These are phyloP conservation scores for Pyrocephalus nanus DNA, from an alignment of 2,797 vertebrate genomes.

Conservation along the genomic window DNA sequence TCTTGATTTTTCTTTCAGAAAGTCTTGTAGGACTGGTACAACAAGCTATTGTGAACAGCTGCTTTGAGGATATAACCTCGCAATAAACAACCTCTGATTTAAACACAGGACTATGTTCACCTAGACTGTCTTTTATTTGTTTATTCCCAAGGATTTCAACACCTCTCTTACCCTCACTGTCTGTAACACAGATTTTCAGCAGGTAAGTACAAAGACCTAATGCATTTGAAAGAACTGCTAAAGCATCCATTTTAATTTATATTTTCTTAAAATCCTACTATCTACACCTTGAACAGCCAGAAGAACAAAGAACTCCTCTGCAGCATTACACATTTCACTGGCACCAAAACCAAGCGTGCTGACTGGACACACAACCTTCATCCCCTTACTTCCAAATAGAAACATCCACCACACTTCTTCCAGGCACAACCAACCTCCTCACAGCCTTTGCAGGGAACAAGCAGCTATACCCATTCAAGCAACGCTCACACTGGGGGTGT, in stretches of 20 bases:
- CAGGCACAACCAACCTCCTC: not conserved
- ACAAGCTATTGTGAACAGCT: slow-evolving; percentile 37
- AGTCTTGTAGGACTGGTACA: slow-evolving; percentile 40
- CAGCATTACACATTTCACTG: not conserved
- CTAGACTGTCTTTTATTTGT: not conserved
- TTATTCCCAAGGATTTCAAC: not conserved
- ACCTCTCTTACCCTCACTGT: not conserved
- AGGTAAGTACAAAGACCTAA: not conserved
- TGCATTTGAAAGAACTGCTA: not conserved
- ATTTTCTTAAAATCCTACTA: not conserved
- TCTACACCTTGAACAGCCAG: not conserved
- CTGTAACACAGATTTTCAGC: not conserved
- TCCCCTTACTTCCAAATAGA: not conserved
- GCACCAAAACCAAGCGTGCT: not conserved
- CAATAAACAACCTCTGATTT: slow-evolving; percentile 25
- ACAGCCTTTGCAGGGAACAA: not conserved
- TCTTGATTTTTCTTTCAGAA: slow-evolving; percentile 46
- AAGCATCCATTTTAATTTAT: not conserved
- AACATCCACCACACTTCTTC: not conserved
- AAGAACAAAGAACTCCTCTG: not conserved
- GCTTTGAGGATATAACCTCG: not conserved
- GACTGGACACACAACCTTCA: not conserved
- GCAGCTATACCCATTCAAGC: rapidly evolving
- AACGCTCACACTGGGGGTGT: rapidly evolving
- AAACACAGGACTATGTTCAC: not conserved